Evolutionary conservation across 2,113 vertebrate species (phyloP).

Genomic region (Grammomys dolichurus): DNA sequence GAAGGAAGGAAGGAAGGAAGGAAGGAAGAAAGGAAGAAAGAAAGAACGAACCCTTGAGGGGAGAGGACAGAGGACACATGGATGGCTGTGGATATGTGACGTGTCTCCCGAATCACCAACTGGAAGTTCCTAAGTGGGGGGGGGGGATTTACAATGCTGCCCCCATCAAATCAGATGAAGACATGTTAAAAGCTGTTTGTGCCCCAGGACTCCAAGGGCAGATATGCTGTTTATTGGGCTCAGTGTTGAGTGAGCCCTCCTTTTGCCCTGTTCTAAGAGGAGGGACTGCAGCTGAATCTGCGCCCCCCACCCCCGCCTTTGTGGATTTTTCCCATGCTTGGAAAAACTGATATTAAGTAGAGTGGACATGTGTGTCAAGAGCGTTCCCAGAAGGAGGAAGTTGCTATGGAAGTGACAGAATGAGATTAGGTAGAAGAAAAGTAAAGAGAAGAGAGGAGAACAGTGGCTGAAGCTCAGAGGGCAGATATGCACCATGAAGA

Average conservation of each 20-base stretch:
- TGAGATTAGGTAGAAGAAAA: not conserved
- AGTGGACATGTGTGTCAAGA: not conserved
- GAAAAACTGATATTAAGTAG: not conserved
- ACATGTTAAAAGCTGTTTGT: not conserved
- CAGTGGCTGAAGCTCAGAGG: not conserved
- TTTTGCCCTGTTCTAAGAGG: not conserved
- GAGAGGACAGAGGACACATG: not conserved
- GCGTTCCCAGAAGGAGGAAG: not conserved
- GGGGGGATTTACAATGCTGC: not conserved
- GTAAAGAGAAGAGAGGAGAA: not conserved
- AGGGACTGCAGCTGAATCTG: not conserved
- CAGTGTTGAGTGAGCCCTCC: not conserved
- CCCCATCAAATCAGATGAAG: not conserved
- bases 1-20: rapidly evolving
- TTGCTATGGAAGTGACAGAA: not conserved
- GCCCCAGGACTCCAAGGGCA: not conserved
- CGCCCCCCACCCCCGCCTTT: not conserved
- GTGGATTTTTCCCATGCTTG: not conserved
- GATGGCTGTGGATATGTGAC: not conserved
- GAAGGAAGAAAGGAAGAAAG: too few relatives aligned
- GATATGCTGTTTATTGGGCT: not conserved
- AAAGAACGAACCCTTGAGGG: not conserved
- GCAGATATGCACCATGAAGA: not conserved
- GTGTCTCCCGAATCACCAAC: not conserved
- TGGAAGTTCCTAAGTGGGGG: not conserved